A percentile compares a stretch with the other conserved stretches of the same genome.
These are phyloP conservation scores for Hycleus phaleratus DNA, from an alignment of 1,140 invertebrate species.

Conservation along the genomic window DNA sequence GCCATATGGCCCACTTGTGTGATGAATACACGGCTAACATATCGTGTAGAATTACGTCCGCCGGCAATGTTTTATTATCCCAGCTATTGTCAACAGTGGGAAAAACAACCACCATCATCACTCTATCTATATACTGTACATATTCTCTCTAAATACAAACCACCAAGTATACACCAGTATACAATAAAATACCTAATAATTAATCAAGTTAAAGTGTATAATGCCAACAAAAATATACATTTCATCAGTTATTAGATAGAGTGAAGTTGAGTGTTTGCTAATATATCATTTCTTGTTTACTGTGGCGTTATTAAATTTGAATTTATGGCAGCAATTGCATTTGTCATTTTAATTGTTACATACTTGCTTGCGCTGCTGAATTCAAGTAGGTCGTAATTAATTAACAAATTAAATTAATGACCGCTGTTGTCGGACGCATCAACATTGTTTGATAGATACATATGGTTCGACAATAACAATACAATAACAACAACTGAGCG, in stretches of 20 bases:
- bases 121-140: not conserved
- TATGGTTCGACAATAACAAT: not conserved
- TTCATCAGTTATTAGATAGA: constrained; percentile 21
- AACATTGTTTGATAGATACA: not conserved
- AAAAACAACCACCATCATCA: not conserved
- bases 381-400: constrained; percentile 31
- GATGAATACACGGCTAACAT: not conserved
- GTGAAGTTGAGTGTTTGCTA: constrained; percentile 12
- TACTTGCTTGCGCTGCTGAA: constrained; percentile 31
- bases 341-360: constrained; percentile 36
- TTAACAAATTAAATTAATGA: constrained; percentile 30
- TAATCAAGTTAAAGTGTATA: constrained; percentile 8
- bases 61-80: constrained; percentile 6
- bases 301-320: constrained; percentile 30
- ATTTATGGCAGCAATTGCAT: constrained; percentile 34
- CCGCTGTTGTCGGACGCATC: not conserved
- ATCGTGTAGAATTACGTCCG: not conserved
- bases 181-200: constrained; percentile 12
- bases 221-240: constrained; percentile 15
- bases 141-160: not conserved
- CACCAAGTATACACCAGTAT: not conserved
- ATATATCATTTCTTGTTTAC: constrained; percentile 26
- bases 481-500: no score
- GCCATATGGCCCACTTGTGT: no score
- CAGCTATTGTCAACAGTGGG: constrained; percentile 13